These are phyloP conservation scores for Falco naumanni DNA, from an alignment of 2,797 vertebrate species.

Conservation along the genomic window DNA sequence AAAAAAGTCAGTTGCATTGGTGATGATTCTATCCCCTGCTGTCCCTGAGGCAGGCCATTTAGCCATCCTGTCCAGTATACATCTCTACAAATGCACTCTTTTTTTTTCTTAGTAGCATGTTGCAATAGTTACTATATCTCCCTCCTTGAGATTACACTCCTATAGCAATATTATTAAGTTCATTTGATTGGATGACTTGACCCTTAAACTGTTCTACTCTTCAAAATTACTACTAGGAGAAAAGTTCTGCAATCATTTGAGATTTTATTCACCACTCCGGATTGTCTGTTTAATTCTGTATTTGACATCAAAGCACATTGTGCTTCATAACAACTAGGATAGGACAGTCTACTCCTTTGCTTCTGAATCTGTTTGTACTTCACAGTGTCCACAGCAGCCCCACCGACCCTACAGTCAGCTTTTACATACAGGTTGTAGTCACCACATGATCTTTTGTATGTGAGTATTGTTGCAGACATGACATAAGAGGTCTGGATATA, in stretches of 20 bases:
- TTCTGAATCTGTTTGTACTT: slow-evolving; percentile 24
- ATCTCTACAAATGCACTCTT: not conserved
- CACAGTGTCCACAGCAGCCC: not conserved
- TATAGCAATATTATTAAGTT: not conserved
- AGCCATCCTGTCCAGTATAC: not conserved
- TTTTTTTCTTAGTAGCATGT: not conserved
- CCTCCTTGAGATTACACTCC: not conserved
- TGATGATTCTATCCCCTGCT: not conserved
- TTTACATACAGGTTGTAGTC: not conserved
- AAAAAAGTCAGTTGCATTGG: not conserved
- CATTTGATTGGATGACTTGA: not conserved
- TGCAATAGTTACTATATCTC: not conserved
- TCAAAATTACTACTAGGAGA: not conserved
- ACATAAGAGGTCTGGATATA: not conserved
- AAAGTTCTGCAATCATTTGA: not conserved
- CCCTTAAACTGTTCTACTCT: not conserved
- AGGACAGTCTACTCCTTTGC: not conserved
- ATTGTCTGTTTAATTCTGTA: not conserved
- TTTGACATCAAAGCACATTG: not conserved
- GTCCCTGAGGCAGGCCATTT: not conserved
- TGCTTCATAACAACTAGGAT: not conserved
- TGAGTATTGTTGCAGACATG: not conserved
- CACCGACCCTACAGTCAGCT: not conserved
- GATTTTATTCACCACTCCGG: not conserved
- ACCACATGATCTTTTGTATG: not conserved